Evolutionary conservation across 2,797 vertebrate species (phyloP), one percentile per base, ranked within the genome.

Genomic region (Apogon talboti): DNA sequence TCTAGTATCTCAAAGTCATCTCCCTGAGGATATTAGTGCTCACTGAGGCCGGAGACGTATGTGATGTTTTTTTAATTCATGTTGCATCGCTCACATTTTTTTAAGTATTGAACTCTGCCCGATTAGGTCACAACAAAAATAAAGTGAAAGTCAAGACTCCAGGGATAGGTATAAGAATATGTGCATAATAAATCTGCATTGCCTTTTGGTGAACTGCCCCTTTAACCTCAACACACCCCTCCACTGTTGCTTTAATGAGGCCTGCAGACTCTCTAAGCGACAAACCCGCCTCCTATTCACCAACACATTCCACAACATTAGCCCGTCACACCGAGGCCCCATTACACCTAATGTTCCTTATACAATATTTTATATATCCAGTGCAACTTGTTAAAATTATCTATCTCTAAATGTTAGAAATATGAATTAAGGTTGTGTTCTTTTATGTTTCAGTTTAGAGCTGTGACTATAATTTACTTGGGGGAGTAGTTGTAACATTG

Each of bases 261-360:
- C 52, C 72, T 70, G 78, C 75, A 76, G 68, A 66, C 79, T 45
- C 75, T 79, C 65, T 77, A 33, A 74, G 78, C 57, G 28, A 74
- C 65, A 44, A 71, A 47, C 74, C 82, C 66, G 30, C 82, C 88
- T 79, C 83, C 71, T 48, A 81, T 87, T 87, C 84, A 89, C 75
- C 50, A 0, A 76, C 84, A 79, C 91, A 91, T 89, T 90, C 90
- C 89, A 72, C 76, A 71, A 42, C 50, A 84, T 70, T 48, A 85
- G 54, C 76, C 68, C 50, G 71, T 68, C 58, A 50, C 82, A 53
- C 44, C 37, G 0, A 35, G 13, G 24, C 41, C 15, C 10, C 1
- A n/a, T 13, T 49, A 19, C 68, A 51, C 59, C 13, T 16, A 28
- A 28, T 60, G 64, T 35, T 16, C 40, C 30, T n/a, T 40, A n/a